Base-by-base conservation (phyloP, 2,888 invertebrate genomes). In the Cheilosia urbana region DNA sequence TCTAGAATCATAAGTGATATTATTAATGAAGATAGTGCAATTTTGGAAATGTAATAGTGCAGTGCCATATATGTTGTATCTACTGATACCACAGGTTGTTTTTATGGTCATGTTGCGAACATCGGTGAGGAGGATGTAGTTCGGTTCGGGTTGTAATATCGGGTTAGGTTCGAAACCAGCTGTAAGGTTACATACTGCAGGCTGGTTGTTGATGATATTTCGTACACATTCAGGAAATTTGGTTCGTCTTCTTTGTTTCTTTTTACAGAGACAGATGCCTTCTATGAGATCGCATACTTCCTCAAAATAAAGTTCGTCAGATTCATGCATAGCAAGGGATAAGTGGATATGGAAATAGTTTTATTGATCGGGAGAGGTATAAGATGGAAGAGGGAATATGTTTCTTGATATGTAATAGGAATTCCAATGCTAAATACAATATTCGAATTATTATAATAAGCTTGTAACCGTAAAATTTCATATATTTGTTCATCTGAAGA, bases 351-450 rank as follows among this genome's bases (percentile, higher is more conserved):
- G 34, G 45, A 45, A 40, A 55, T 40, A 2, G 55, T 55, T 49
- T 63, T 53, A 17, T 81, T 81, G 6, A 69, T 69, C 0, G 66
- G 65, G 1, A 79, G 13, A 24, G 58, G 53, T 9, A 71, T 78
- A 19, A 77, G 27, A 13, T 78, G 72, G 34, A 68, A 77, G 42
- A 83, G 19, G 58, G 63, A 66, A 49, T 55, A 63, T 11, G 24
- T 68, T 42, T 58, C 45, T 17, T 34, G 19, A 11, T 53, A 73
- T 30, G 62, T 55, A 17, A 65, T 55, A 21, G 68, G 73, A n/a
- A 73, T 72, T 21, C 53, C 51, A 24, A 78, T 78, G 55, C 58
- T 80, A 34, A 80, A 85, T 27, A 80, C 62, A 19, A 79, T 85
- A 34, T 83, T 83, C 4, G 58, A 19, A 24, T 57, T 13, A 47